Base-by-base conservation (phyloP, 1,140 invertebrate species). In the Eumaeus atala region DNA sequence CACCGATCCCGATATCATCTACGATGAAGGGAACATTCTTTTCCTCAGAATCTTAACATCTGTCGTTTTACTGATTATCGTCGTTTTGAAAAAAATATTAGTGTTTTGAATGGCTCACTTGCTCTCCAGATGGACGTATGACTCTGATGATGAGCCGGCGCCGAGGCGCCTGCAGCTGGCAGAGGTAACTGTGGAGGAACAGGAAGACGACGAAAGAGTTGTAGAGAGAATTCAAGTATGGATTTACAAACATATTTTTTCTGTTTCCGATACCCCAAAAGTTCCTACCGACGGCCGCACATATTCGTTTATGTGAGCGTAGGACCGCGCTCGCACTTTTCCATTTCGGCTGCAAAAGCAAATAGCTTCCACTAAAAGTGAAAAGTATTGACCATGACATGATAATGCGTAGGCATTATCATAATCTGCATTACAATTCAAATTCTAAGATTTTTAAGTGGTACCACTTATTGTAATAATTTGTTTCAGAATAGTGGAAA, bases 401-500 rank as follows among this genome's bases (percentile, higher is more conserved):
- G n/a, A n/a, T n/a, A n/a, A n/a, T n/a, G n/a, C n/a, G n/a, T n/a
- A n/a, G n/a, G n/a, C n/a, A n/a, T n/a, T n/a, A n/a, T n/a, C n/a
- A n/a, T n/a, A n/a, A n/a, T n/a, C n/a, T n/a, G n/a, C n/a, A n/a
- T n/a, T n/a, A n/a, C n/a, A n/a, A n/a, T n/a, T n/a, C n/a, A n/a
- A n/a, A n/a, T n/a, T n/a, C n/a, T n/a, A n/a, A n/a, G n/a, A n/a
- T n/a, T n/a, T n/a, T n/a, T n/a, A n/a, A n/a, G n/a, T n/a, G n/a
- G n/a, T n/a, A n/a, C n/a, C n/a, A n/a, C n/a, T n/a, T 40, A n/a
- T 55, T 58, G n/a, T 36, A 33, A 33, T 36, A 44, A 51, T 61
- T 44, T 18, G 18, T 69, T 71, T 48, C 62, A 84, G 80, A 72
- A 54, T 33, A 81, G 73, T 59, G 66, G 66, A 4, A 84, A 84